Percentiles rank a stretch among this genome's conserved stretches.
Conservation (phyloP, 2,797 vertebrate genomes). For the Sitta carolinensis region DNA sequence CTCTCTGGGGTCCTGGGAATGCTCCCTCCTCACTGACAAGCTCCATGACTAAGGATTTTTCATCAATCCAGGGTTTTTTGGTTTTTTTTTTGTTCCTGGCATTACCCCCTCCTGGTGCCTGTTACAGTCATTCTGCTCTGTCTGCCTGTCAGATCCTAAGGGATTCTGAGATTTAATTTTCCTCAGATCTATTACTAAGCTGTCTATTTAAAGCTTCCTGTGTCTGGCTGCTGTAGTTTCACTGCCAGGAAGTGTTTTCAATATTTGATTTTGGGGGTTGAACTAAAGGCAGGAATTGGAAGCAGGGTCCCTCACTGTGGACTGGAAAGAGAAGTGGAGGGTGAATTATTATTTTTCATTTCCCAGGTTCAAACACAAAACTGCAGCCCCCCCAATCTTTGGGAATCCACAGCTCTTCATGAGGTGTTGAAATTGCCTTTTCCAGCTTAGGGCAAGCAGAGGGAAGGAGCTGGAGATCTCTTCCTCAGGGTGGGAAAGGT, state of each 20-base stretch:
- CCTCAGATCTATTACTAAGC: background rate
- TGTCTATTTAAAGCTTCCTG: background rate
- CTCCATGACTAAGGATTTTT: background rate
- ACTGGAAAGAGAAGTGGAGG: background rate
- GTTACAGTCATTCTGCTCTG: background rate
- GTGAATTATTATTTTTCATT: background rate
- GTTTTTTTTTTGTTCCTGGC: background rate
- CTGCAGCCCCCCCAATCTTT: background rate
- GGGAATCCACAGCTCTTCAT: background rate
- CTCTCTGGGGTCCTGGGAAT: background rate
- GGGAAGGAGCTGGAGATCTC: background rate
- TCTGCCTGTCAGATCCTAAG: background rate
- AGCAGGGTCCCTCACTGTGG: background rate
- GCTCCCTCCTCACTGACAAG: background rate
- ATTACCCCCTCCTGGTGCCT: background rate
- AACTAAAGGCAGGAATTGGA: background rate
- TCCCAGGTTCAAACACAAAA: background rate
- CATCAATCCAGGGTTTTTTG: background rate
- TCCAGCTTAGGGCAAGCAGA: background rate
- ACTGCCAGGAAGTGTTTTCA: background rate
- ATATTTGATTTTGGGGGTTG: background rate
- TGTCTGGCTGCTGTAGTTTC: background rate
- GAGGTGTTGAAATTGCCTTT: background rate
- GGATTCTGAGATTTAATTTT: background rate
- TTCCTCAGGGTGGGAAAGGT: background rate